These are phyloP conservation scores for Onthophagus taurus DNA, from an alignment of 1,140 invertebrate genomes.

Conservation along the genomic window DNA sequence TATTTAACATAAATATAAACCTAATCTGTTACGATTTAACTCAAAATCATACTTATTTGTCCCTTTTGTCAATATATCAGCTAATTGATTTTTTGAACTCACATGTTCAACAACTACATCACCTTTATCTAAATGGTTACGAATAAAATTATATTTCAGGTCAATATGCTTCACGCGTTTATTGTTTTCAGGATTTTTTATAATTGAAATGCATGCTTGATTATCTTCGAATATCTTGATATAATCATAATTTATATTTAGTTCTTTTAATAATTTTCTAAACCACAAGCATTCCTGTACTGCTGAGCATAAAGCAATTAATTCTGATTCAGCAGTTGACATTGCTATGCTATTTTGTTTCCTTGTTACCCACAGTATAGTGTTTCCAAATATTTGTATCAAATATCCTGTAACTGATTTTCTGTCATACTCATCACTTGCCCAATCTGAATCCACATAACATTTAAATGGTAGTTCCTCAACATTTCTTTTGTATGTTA, in stretches of 20 bases:
- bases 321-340: constrained; percentile 44
- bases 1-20: too few species aligned
- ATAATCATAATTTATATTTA: constrained; percentile 17
- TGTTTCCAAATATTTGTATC: constrained; percentile 26
- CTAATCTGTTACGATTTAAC: constrained; percentile 9
- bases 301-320: constrained; percentile 18
- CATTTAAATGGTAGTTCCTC: constrained; percentile 8
- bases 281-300: constrained; percentile 24
- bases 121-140: constrained; percentile 16
- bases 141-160: constrained; percentile 21
- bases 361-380: constrained; percentile 18
- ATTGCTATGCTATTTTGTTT: constrained; percentile 19
- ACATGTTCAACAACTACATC: constrained; percentile 14
- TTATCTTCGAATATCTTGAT: constrained; percentile 27
- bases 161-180: constrained; percentile 27
- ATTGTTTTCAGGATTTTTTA: constrained; percentile 30
- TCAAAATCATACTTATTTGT: constrained; percentile 13
- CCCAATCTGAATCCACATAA: constrained; percentile 33
- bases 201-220: constrained; percentile 31
- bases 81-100: constrained; percentile 14
- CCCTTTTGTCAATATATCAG: constrained; percentile 21
- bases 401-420: constrained; percentile 24
- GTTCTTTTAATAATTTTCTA: constrained; percentile 22
- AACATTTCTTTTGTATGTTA: constrained; percentile 16
- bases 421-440: constrained; percentile 24